Base-by-base conservation (phyloP, 2,113 vertebrate species). In the Platichthys stellatus region DNA sequence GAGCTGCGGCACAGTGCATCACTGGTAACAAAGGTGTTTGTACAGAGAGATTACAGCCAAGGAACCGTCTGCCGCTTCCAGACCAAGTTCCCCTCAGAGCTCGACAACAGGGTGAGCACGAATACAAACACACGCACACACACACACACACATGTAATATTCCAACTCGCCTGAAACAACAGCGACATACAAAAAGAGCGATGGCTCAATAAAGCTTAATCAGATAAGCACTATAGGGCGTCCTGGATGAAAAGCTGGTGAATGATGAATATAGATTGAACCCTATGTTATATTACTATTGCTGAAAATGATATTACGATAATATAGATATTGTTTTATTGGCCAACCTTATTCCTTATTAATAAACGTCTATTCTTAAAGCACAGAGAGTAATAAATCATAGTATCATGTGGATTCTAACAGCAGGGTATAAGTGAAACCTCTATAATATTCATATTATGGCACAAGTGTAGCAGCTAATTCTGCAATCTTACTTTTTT, bases 41-140 rank as follows among this genome's bases (percentile, higher is more conserved):
- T 99, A 72, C 98, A 99, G 93, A 96, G 98, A 86, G 98, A 99
- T 87, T 99, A 99, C 93, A 97, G 96, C 0, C 96, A 99, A 0
- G 98, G 98, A n/a, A 99, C 97, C 77, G 92, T 96, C 2, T 99
- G 98, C 80, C 96, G 97, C 85, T 99, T 99, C 93, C 98, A 97
- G 93, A 96, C 93, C 80, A 99, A 99, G 91, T 98, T 98, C 69
- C 97, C 97, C 0, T 95, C 96, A 0, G 98, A 99, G 90, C 92
- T 99, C 75, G 96, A 99, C 87, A 98, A 94, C 91, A 94, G 97
- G 95, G 98, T 99, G 94, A 95, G 92, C 28, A 57, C 69, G 72
- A 68, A 63, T 7, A 67, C 43, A 80, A 1, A 65, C 38, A 26
- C 51, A 45, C 23, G 28, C 68, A 20, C 45, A 24, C 20, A 43